phyloP scores from a whole-genome alignment of 53 echinoderm and acorn worm genomes.

The Patiria pectinifera region DNA sequence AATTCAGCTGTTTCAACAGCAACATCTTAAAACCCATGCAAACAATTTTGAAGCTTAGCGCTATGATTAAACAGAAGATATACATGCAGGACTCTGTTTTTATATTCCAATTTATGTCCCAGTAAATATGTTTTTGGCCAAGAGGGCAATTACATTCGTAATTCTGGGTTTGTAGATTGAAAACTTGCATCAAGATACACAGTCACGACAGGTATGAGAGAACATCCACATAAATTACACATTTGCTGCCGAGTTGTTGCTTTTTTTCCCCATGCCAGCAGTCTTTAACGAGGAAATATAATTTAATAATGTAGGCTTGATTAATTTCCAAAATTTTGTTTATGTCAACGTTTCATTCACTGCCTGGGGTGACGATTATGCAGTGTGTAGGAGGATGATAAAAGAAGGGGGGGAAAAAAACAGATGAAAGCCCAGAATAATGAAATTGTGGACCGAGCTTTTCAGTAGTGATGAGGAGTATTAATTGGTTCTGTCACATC shows the following conservation, averaged over 20 bases:
- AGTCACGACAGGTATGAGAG: background rate
- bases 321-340: conserved; percentile 17
- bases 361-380: conserved; percentile 13
- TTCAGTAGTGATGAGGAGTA: conserved; percentile 34
- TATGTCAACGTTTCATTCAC: conserved; percentile 11
- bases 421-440: conserved; percentile 16
- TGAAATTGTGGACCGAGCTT: conserved; percentile 9
- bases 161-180: background rate
- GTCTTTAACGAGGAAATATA: conserved; percentile 19
- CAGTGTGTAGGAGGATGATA: background rate
- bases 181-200: background rate
- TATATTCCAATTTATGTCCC: background rate
- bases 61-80: background rate
- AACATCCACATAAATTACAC: background rate
- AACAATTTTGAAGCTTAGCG: background rate
- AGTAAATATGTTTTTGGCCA: background rate
- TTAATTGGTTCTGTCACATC: conserved; percentile 57
- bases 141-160: background rate
- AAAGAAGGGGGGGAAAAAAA: background rate
- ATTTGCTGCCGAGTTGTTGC: background rate
- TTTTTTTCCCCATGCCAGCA: background rate
- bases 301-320: conserved; percentile 23
- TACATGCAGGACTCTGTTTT: background rate
- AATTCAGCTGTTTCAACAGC: background rate
- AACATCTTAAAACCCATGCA: background rate